phyloP scores from a whole-genome alignment of 2,797 vertebrate species.

The Neosilurus hyrtlii region DNA sequence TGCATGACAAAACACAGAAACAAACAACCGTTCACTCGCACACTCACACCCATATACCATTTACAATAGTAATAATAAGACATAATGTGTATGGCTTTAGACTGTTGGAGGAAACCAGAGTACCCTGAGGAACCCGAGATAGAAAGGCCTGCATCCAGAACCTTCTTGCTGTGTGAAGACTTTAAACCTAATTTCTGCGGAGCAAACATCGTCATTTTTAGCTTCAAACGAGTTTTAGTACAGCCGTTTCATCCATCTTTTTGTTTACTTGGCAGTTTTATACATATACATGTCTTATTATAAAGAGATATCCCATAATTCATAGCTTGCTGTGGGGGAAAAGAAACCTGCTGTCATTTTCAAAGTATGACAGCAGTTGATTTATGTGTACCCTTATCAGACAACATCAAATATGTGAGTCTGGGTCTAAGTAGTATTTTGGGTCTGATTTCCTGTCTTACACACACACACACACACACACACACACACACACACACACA shows the following conservation, averaged over 20 bases:
- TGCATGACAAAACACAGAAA: too few species aligned
- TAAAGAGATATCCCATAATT: conserved; percentile 8
- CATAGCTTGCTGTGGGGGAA: conserved; percentile 1
- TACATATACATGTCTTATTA: conserved; percentile 1
- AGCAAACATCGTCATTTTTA: background rate
- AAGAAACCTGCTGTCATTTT: conserved; percentile 3
- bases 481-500: conserved; percentile 11
- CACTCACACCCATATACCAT: too few species aligned
- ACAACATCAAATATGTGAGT: conserved; percentile 39
- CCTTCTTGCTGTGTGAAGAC: background rate
- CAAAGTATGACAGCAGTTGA: background rate
- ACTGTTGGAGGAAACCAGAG: too few species aligned
- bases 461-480: conserved; percentile 4
- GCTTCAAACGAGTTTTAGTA: background rate
- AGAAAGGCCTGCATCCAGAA: too few species aligned
- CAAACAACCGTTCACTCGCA: too few species aligned
- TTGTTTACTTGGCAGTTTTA: background rate
- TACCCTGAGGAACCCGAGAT: too few species aligned
- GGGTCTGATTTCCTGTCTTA: background rate
- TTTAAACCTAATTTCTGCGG: background rate
- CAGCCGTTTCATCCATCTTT: background rate
- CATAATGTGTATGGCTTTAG: too few species aligned
- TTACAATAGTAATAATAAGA: too few species aligned
- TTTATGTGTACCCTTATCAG: conserved; percentile 36
- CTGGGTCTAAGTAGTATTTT: conserved; percentile 14